These are phyloP conservation scores for Zoanthus sociatus DNA, from an alignment of 92 coral and sea anemone genomes.

Conservation along the genomic window DNA sequence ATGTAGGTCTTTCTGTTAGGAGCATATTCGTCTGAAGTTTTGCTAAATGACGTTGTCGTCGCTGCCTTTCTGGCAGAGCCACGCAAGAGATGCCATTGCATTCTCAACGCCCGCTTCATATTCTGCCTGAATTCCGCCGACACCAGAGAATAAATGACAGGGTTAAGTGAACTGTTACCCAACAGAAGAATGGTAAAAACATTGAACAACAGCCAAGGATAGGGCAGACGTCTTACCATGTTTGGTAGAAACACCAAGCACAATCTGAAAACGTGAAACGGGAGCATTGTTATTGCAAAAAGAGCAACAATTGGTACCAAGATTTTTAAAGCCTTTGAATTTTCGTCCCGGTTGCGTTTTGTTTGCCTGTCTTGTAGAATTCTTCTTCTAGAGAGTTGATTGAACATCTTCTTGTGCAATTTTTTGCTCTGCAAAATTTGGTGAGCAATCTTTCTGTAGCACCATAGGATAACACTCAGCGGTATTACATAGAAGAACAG, in stretches of 20 bases:
- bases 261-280: slow-evolving; percentile 84
- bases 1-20: not conserved
- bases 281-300: slow-evolving; percentile 92
- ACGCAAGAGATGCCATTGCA: slow-evolving; percentile 62
- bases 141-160: slow-evolving; percentile 93
- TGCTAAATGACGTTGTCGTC: not conserved
- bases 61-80: too few species aligned
- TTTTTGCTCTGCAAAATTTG: slow-evolving; percentile 78
- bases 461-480: slow-evolving; percentile 80
- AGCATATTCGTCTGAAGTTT: not conserved
- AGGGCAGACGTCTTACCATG: slow-evolving; percentile 37
- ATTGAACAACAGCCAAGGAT: slow-evolving; percentile 80
- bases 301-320: slow-evolving; percentile 85
- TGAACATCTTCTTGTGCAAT: slow-evolving; percentile 68
- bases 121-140: slow-evolving; percentile 84
- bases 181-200: slow-evolving; percentile 68
- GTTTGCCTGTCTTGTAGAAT: not conserved
- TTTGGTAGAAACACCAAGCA: slow-evolving; percentile 59
- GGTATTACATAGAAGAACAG: slow-evolving; percentile 87
- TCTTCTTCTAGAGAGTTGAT: not conserved
- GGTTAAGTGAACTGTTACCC: slow-evolving; percentile 89
- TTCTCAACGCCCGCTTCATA: slow-evolving; percentile 75
- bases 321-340: slow-evolving; percentile 88
- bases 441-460: slow-evolving; percentile 79
- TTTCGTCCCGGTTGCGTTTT: slow-evolving; percentile 50